Evolutionary conservation across 1,140 invertebrate species (phyloP).

Genomic region (Chlorops oryzae): DNA sequence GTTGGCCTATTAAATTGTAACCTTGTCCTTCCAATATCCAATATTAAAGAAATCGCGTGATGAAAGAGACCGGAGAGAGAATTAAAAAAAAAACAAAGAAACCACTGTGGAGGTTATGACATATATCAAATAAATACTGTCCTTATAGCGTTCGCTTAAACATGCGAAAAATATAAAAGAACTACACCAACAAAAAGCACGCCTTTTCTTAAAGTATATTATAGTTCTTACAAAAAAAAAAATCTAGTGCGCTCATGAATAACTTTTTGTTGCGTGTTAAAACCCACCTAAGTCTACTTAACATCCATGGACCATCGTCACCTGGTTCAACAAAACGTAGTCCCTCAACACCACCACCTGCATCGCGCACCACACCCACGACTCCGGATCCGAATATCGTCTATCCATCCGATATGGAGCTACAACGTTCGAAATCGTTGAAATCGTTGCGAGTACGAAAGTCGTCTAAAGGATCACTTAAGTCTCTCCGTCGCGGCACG

Average conservation of each 20-base stretch:
- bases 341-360: slow-evolving; percentile 2
- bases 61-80: too few relatives aligned
- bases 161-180: background rate
- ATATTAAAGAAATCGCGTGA: too few relatives aligned
- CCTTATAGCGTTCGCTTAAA: too few relatives aligned
- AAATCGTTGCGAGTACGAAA: slow-evolving; percentile 19
- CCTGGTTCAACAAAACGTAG: background rate
- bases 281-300: slow-evolving; percentile 10
- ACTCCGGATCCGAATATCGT: background rate
- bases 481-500: slow-evolving; percentile 16
- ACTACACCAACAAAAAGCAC: background rate
- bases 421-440: slow-evolving; percentile 17
- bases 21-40: too few relatives aligned
- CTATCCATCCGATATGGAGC: slow-evolving; percentile 12
- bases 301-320: slow-evolving; percentile 3
- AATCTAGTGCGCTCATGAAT: slow-evolving; percentile 1
- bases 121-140: background rate
- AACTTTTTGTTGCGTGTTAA: slow-evolving; percentile 12
- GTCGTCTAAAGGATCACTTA: slow-evolving; percentile 16
- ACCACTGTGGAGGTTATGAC: background rate
- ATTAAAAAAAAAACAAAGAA: background rate
- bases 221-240: background rate
- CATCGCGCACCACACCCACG: background rate
- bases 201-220: background rate
- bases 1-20: too few relatives aligned